Conservation (phyloP, 2,888 invertebrate genomes). For the Calephelis perditalis region DNA sequence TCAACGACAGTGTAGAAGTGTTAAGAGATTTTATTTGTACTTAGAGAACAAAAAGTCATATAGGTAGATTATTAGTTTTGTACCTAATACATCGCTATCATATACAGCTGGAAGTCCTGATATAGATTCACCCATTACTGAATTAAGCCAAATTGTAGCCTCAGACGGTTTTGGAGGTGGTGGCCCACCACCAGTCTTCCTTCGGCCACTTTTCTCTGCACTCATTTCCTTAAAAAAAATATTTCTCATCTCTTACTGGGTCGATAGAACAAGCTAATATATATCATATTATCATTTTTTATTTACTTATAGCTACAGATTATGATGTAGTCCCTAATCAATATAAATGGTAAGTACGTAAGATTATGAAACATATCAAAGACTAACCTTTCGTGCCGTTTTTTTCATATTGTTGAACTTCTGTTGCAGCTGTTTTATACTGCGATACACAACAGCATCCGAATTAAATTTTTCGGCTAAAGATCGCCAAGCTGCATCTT, state of each 20-base stretch:
- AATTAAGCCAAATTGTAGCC: constrained; percentile 12
- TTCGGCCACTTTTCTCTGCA: constrained; percentile 11
- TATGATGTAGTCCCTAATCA: no score
- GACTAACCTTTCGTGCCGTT: constrained; percentile 20
- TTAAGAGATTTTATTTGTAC: no score
- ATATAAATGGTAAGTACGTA: no score
- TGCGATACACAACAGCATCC: constrained; percentile 14
- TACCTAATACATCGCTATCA: no score
- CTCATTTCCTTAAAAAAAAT: constrained; percentile 4
- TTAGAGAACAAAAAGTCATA: no score
- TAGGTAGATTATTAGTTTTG: no score
- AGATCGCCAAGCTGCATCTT: constrained; percentile 18
- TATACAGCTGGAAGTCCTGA: background rate
- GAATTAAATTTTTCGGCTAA: constrained; percentile 20
- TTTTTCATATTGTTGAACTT: constrained; percentile 24
- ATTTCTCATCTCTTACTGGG: no score
- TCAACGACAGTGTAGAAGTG: no score
- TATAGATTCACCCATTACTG: constrained; percentile 14
- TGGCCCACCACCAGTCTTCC: constrained; percentile 1
- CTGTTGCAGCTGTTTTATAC: constrained; percentile 19
- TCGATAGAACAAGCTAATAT: no score
- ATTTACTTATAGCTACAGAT: no score
- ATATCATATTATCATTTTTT: no score
- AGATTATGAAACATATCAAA: no score
- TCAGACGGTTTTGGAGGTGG: constrained; percentile 14